phyloP scores from a whole-genome alignment of 2,797 vertebrate species.

The Macropus fuliginosus region DNA sequence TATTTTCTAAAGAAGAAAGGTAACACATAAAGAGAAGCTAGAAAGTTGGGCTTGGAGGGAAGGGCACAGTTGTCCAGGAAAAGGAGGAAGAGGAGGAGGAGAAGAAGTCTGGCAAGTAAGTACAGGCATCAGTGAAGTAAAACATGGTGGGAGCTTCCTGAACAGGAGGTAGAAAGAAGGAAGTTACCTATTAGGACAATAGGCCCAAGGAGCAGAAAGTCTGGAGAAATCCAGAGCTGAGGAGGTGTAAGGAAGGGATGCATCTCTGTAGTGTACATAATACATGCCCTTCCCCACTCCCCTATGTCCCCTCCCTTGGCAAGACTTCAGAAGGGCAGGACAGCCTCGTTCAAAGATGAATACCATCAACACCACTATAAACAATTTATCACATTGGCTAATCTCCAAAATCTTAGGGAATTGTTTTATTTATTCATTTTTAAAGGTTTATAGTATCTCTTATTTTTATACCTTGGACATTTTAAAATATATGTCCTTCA shows the following conservation, averaged over 20 bases:
- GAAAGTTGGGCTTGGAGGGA: neutral
- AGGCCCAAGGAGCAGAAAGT: neutral
- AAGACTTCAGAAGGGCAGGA: neutral
- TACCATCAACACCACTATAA: neutral
- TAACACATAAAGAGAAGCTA: neutral
- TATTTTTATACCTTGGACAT: neutral
- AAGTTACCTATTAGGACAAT: neutral
- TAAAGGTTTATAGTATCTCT: neutral
- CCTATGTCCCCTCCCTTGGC: neutral
- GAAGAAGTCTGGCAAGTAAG: neutral
- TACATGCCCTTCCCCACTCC: neutral
- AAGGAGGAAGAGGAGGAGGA: neutral
- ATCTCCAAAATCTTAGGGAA: neutral
- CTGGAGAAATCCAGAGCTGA: neutral
- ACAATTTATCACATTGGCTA: neutral
- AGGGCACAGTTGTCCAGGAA: neutral
- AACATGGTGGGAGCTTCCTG: neutral
- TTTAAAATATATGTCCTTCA: neutral
- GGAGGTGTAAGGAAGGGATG: neutral
- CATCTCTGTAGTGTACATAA: neutral
- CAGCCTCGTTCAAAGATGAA: neutral
- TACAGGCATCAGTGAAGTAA: neutral
- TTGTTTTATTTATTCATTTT: neutral
- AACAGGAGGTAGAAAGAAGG: neutral
- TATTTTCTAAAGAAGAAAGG: neutral